Conservation (phyloP, 1,140 invertebrate genomes). For the Heliconius eleuchia region DNA sequence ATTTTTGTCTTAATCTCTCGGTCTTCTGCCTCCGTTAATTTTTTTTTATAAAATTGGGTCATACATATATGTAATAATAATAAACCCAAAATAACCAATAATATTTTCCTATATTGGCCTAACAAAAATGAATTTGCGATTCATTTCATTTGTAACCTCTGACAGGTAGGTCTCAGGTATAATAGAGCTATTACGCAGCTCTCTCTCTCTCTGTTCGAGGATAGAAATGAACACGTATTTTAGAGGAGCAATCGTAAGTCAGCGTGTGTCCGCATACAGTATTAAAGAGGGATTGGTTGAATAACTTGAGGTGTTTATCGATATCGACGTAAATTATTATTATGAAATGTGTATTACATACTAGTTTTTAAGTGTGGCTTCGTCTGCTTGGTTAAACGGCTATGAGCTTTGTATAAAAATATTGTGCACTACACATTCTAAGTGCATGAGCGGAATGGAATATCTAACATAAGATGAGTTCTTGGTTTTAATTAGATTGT, state of each 20-base stretch:
- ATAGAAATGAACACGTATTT: constrained; percentile 3
- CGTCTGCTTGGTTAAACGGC: too few species aligned
- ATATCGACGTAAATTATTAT: background rate
- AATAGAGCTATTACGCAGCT: background rate
- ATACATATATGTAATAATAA: too few species aligned
- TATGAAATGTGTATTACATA: too few species aligned
- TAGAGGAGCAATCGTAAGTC: constrained; percentile 24
- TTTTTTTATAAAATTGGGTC: too few species aligned
- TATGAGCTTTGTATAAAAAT: too few species aligned
- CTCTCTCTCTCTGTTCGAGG: background rate
- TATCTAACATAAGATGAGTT: too few species aligned
- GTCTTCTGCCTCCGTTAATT: too few species aligned
- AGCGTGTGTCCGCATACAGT: constrained; percentile 26
- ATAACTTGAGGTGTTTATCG: background rate
- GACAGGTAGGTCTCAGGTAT: background rate
- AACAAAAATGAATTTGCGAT: background rate
- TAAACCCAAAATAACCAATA: background rate
- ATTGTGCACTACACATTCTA: too few species aligned
- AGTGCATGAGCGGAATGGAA: too few species aligned
- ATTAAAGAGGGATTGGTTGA: constrained; percentile 1
- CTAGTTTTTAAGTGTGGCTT: too few species aligned
- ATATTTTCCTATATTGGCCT: background rate
- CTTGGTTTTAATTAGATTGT: too few species aligned
- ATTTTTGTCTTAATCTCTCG: too few species aligned
- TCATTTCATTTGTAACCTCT: background rate